Percentiles rank a stretch among this genome's conserved stretches.
Evolutionary conservation across 2,797 vertebrate genomes (phyloP).

Genomic region (Australoheros facetus): DNA sequence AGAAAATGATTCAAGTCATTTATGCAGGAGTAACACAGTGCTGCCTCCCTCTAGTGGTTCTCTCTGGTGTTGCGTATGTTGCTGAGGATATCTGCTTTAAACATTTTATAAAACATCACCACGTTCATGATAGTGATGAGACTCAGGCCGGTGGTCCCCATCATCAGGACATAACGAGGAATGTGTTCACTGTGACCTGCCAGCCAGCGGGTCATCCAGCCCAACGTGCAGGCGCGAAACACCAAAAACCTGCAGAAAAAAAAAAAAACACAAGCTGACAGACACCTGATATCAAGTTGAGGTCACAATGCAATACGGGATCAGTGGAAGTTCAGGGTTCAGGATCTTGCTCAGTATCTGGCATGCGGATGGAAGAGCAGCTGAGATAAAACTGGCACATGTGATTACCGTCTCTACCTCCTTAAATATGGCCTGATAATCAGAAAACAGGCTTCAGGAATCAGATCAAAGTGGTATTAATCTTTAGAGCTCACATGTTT

Average conservation of each 20-base stretch:
- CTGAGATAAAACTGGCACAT: neutral
- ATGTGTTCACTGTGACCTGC: neutral
- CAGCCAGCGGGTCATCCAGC: neutral
- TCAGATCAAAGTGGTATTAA: neutral
- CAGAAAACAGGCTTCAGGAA: neutral
- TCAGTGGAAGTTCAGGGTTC: no score
- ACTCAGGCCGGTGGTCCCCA: neutral
- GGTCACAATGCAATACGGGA: neutral
- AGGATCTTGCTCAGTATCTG: neutral
- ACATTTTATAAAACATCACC: neutral
- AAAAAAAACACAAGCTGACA: neutral
- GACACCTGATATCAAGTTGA: neutral
- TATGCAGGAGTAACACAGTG: neutral
- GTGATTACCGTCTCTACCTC: neutral
- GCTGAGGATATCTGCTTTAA: neutral
- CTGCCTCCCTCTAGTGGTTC: neutral
- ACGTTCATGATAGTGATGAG: neutral
- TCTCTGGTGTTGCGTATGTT: neutral
- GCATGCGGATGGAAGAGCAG: neutral
- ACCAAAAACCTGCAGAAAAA: neutral
- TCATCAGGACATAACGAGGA: neutral
- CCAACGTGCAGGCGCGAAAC: neutral
- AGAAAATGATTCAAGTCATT: neutral
- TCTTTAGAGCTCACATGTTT: no score
- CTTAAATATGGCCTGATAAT: neutral